Evolutionary conservation across 2,888 invertebrate species (phyloP), one percentile per base, ranked within the genome.

Genomic region (Nephrotoma guestfalica): DNA sequence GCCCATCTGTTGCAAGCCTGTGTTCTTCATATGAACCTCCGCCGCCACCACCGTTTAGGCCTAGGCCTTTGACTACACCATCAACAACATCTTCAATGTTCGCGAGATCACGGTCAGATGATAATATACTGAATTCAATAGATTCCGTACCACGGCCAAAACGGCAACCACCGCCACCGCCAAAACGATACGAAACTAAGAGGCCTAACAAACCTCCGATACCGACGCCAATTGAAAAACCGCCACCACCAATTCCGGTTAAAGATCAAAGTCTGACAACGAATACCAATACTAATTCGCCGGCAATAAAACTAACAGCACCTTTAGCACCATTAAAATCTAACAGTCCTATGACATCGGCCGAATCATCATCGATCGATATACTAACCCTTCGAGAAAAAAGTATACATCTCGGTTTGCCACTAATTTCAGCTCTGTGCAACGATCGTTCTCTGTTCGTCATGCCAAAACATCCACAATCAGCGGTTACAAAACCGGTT

Each of bases 351-450:
- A 92, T 93, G n/a, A 92, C 92, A 85, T 93, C 93, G 18, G 86
- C 89, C 92, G 92, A 92, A 92, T 89, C 91, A 83, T 91, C 91
- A 41, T 91, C 93, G 88, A 91, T 95, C 88, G 97, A 97, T 91
- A 96, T 97, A 89, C 95, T 96, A 90, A 94, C 96, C 88, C 92
- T 97, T 88, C 94, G 97, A 87, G 97, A 97, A 92, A 96, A 97
- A 92, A 97, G 97, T 92, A 96, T 96, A 90, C 96, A 97, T 90
- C 93, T 97, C 89, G 97, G 97, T 92, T 93, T 98, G 91, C 98
- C 98, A 30, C 93, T 98, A 87, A 97, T 98, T 90, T 96, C 97
- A 87, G 98, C 98, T 13, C 93, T 98, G 89, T 98, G 97, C 93
- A 98, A 98, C 91, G 98, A 98, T 91, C 94, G 96, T 87, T 96